Conservation (phyloP, 2,888 invertebrate genomes). For the Portevinia maculata region DNA sequence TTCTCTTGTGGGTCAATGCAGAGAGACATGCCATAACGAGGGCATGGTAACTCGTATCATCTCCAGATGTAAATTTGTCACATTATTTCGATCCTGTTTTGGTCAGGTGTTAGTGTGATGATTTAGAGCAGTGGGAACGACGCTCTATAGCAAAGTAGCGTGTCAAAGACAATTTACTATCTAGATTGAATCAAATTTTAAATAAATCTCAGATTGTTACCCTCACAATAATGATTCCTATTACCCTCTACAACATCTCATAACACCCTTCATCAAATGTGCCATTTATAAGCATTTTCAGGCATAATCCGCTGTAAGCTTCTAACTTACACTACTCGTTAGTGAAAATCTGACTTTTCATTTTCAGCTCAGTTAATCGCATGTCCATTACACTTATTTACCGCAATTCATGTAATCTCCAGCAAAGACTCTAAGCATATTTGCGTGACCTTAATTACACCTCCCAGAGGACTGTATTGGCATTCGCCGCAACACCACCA, state of each 20-base stretch:
- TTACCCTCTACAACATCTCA: neutral
- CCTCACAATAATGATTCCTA: too few species aligned
- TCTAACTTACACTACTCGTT: slow-evolving; percentile 43
- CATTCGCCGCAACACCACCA: neutral
- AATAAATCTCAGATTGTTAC: too few species aligned
- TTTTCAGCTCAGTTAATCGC: slow-evolving; percentile 16
- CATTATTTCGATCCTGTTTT: too few species aligned
- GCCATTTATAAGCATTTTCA: neutral
- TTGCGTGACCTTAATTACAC: slow-evolving; percentile 56
- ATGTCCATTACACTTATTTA: slow-evolving; percentile 39
- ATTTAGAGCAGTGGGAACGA: too few species aligned
- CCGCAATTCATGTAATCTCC: slow-evolving; percentile 50
- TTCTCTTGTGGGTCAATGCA: too few species aligned
- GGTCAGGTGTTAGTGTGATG: too few species aligned
- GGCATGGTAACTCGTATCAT: too few species aligned
- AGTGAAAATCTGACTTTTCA: slow-evolving; percentile 59
- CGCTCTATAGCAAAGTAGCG: too few species aligned
- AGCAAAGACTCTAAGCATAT: slow-evolving; percentile 33
- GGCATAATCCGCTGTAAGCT: slow-evolving; percentile 31
- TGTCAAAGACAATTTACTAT: too few species aligned
- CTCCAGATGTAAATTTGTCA: too few species aligned
- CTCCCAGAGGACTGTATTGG: slow-evolving; percentile 15
- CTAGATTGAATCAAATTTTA: too few species aligned
- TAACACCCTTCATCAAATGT: neutral
- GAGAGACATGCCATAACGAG: too few species aligned